Evolutionary conservation across 1,140 invertebrate species (phyloP), one percentile per base, ranked within the genome.

Genomic region (Camponotus pennsylvanicus): DNA sequence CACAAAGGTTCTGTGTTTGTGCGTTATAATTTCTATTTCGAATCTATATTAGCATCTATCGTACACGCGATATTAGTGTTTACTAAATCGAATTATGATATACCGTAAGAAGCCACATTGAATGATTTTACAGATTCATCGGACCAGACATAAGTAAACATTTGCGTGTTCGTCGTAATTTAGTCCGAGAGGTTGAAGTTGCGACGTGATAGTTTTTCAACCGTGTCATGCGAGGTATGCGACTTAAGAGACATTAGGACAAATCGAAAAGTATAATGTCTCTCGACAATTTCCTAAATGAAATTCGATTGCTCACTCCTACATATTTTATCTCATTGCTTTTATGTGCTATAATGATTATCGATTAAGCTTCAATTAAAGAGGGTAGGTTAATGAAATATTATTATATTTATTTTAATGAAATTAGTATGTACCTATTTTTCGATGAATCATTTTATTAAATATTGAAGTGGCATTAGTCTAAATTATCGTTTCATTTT

Each of bases 81-180:
- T 71, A 57, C n/a, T 52, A 82, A 82, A 82, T 82, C 27, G 79
- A 59, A 37, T 34, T 45, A 49, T 40, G 37, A 59, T 71, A 18
- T 52, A 70, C 15, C 15, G 21, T 6, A 27, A 45, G 66, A 5
- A 55, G 21, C 21, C 45, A 45, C n/a, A 18, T 69, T 21, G 49
- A 79, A 13, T 79, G n/a, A 11, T 79, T 55, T 55, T 40, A 52
- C 15, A 34, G 45, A 57, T 79, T 27, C 2, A 34, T 37, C 15
- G 32, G 32, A 11, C 0, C 18, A 32, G 34, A 49, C 32, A 40
- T 45, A 21, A 67, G 34, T 45, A 40, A 40, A 59, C 27, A 52
- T 42, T 82, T 27, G 52, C 37, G 21, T 71, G 77, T 40, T 40
- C 13, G 37, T 32, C 5, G 11, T 82, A 79, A 79, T 45, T 27